These are phyloP conservation scores for Vicugna pacos DNA, from an alignment of 2,113 vertebrate species.

Conservation along the genomic window DNA sequence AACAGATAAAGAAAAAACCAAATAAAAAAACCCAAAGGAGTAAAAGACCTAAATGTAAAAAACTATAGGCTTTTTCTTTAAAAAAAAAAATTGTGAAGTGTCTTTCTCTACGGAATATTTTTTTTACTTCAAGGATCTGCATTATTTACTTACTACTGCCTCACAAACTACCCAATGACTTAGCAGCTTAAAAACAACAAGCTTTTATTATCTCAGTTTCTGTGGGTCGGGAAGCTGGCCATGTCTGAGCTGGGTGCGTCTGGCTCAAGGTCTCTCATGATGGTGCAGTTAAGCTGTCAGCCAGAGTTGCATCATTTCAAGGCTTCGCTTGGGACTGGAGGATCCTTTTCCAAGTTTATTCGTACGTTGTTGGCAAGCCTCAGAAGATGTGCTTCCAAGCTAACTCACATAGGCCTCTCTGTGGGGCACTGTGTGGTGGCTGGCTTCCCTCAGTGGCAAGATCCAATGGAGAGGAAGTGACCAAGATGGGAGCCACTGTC, in stretches of 20 bases:
- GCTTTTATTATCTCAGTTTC: background rate
- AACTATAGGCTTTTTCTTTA: background rate
- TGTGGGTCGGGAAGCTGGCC: background rate
- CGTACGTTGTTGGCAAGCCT: background rate
- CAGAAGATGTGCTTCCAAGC: background rate
- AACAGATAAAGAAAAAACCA: too few relatives aligned
- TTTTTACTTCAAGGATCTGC: background rate
- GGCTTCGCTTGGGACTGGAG: background rate
- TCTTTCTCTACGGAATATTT: background rate
- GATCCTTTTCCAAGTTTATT: background rate
- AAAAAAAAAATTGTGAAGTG: background rate
- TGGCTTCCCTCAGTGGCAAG: background rate
- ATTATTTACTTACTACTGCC: background rate
- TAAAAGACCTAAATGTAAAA: background rate
- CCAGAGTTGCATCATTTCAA: background rate
- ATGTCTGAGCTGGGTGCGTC: background rate
- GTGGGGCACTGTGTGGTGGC: accelerated
- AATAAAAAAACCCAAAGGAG: background rate
- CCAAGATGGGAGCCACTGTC: background rate
- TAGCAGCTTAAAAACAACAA: background rate
- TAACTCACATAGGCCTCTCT: background rate
- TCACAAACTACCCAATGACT: background rate
- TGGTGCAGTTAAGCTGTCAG: background rate
- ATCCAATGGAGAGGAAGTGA: too few relatives aligned
- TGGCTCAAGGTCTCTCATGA: background rate